These are phyloP conservation scores for Drosophila lacteicornis DNA, from an alignment of 1,140 invertebrate species.

Conservation along the genomic window DNA sequence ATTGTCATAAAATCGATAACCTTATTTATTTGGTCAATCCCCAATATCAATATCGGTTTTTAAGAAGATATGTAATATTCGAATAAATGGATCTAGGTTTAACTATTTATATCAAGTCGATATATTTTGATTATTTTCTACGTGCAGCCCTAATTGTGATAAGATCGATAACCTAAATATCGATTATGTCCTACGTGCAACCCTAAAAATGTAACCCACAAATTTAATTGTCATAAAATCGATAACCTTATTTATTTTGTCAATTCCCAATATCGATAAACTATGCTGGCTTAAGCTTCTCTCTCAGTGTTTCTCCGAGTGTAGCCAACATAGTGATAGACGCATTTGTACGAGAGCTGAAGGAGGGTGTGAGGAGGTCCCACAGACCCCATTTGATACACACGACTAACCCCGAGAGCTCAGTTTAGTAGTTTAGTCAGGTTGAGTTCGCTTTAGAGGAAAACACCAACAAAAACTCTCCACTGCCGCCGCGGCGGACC, in stretches of 20 bases:
- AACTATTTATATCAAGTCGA: not conserved
- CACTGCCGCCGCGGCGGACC: slow-evolving; percentile 55
- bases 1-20: too few relatives aligned
- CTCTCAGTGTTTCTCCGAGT: not conserved
- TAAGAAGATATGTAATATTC: too few relatives aligned
- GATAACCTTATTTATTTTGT: not conserved
- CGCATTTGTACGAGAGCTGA: slow-evolving; percentile 59
- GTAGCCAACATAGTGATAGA: slow-evolving; percentile 49
- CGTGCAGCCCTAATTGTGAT: too few relatives aligned
- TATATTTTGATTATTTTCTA: not conserved
- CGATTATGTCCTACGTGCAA: too few relatives aligned
- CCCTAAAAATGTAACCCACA: too few relatives aligned
- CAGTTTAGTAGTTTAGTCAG: slow-evolving; percentile 31
- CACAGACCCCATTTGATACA: slow-evolving; percentile 81
- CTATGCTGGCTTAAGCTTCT: too few relatives aligned
- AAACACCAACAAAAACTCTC: slow-evolving; percentile 21
- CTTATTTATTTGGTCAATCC: too few relatives aligned
- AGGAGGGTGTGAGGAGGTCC: slow-evolving; percentile 59
- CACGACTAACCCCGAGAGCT: slow-evolving; percentile 71
- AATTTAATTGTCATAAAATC: accelerated
- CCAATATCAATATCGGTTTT: too few relatives aligned
- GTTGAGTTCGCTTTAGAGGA: slow-evolving; percentile 36
- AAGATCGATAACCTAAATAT: not conserved
- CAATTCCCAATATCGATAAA: not conserved
- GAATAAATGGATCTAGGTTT: not conserved